These are phyloP conservation scores for Acomys russatus DNA, from an alignment of 2,797 vertebrate genomes.

Conservation along the genomic window DNA sequence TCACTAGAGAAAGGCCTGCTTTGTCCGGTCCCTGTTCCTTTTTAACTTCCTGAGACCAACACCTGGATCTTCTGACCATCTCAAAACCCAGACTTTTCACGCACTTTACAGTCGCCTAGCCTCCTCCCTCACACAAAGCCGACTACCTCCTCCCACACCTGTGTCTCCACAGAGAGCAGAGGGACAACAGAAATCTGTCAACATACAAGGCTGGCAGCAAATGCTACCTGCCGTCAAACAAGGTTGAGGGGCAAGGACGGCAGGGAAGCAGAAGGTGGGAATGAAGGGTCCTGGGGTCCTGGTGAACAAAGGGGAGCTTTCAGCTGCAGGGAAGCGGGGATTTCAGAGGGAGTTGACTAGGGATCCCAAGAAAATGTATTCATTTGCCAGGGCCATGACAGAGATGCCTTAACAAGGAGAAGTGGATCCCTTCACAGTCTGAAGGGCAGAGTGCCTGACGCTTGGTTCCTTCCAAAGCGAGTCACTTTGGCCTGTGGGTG, in stretches of 20 bases:
- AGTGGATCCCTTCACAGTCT: not conserved
- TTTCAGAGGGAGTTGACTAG: not conserved
- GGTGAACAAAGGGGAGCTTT: not conserved
- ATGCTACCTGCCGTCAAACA: not conserved
- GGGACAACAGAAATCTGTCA: not conserved
- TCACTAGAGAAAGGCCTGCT: not conserved
- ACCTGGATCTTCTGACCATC: not conserved
- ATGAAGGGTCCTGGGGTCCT: not conserved
- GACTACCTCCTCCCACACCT: not conserved
- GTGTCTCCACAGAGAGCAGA: not conserved
- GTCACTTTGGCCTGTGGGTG: not conserved
- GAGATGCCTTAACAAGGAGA: not conserved
- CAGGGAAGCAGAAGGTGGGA: not conserved
- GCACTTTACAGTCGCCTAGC: rapidly evolving
- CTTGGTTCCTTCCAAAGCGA: not conserved
- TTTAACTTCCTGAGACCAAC: not conserved
- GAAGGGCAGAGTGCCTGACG: not conserved
- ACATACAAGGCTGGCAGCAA: not conserved
- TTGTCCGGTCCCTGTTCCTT: not conserved
- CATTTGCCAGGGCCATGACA: not conserved
- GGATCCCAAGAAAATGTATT: not conserved
- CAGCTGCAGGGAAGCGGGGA: not conserved
- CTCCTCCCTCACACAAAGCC: not conserved
- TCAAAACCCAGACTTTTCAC: not conserved
- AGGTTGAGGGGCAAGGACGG: not conserved